phyloP scores from a whole-genome alignment of 92 coral and sea anemone genomes.

The Porites divaricata region DNA sequence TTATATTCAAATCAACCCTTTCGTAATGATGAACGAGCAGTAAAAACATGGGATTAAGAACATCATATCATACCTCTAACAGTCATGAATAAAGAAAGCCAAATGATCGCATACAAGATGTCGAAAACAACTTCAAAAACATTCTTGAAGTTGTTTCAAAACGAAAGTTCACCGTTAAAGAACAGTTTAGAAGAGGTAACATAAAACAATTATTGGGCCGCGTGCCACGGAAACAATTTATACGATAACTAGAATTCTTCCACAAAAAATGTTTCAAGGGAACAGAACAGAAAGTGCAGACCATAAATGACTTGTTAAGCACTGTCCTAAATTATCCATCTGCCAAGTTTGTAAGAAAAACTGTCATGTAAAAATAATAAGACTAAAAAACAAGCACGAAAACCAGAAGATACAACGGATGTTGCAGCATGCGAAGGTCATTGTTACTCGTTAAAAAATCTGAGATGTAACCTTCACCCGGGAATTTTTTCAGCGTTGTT shows the following conservation, averaged over 20 bases:
- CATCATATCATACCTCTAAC: not conserved
- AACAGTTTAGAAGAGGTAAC: not conserved
- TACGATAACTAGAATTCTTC: not conserved
- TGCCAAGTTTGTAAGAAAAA: not conserved
- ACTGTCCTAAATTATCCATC: not conserved
- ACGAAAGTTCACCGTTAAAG: not conserved
- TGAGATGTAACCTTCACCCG: not conserved
- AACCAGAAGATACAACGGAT: not conserved
- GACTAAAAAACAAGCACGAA: not conserved
- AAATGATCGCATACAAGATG: not conserved
- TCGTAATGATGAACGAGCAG: no score
- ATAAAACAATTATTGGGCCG: slow-evolving; percentile 10
- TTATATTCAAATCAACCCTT: no score
- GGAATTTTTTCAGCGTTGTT: not conserved
- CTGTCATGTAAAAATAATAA: not conserved
- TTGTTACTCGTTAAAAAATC: not conserved
- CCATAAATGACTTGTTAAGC: not conserved
- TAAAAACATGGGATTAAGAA: not conserved
- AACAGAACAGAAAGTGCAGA: not conserved
- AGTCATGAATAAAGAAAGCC: not conserved
- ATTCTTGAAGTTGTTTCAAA: not conserved
- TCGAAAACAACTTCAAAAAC: not conserved
- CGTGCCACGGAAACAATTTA: slow-evolving; percentile 23
- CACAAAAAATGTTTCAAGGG: not conserved
- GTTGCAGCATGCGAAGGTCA: not conserved